Percentiles rank a stretch among this genome's conserved stretches.
phyloP scores from a whole-genome alignment of 1,140 invertebrate species.

The Danaus plexippus region DNA sequence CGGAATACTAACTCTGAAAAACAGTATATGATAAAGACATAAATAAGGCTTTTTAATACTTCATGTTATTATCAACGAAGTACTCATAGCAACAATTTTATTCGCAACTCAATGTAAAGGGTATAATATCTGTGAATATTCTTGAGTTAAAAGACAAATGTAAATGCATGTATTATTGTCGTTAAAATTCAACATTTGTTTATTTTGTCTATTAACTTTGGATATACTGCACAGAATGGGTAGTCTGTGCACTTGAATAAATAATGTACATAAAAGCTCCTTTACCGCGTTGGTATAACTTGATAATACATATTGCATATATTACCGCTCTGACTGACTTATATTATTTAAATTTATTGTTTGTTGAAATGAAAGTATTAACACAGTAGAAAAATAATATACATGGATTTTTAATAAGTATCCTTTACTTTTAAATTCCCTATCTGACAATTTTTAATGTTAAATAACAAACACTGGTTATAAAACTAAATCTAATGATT shows the following conservation, averaged over 20 bases:
- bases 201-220: conserved; percentile 9
- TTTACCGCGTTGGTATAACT: conserved; percentile 8
- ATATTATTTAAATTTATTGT: background rate
- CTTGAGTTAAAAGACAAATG: background rate
- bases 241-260: conserved; percentile 12
- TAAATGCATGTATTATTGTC: background rate
- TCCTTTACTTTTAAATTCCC: too few species aligned
- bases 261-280: conserved; percentile 15
- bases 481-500: too few species aligned
- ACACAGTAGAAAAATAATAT: too few species aligned
- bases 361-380: too few species aligned
- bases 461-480: too few species aligned
- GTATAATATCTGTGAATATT: background rate
- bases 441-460: too few species aligned
- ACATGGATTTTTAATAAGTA: too few species aligned
- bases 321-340: conserved; percentile 5
- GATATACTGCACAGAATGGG: conserved; percentile 3
- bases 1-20: conserved; percentile 10
- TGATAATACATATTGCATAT: conserved; percentile 2
- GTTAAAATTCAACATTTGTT: too few species aligned
- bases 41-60: background rate
- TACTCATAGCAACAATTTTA: too few species aligned
- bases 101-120: too few species aligned
- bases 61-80: background rate
- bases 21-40: conserved; percentile 3